Percentiles rank a stretch among this genome's conserved stretches.
Conservation (phyloP, 1,140 invertebrate genomes). For the Wiebesia pumilae region DNA sequence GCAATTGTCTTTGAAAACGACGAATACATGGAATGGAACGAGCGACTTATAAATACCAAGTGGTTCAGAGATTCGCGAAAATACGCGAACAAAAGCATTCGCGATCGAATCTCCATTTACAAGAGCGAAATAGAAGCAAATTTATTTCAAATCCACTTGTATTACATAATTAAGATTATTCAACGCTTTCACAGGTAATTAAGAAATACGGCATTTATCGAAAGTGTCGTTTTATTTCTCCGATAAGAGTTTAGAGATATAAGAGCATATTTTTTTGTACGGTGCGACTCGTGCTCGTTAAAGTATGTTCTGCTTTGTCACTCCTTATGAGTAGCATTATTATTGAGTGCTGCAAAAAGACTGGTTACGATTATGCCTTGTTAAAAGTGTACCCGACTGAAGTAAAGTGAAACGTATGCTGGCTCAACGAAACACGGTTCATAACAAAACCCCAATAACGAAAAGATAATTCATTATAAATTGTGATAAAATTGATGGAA, state of each 20-base stretch:
- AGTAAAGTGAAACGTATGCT: neutral
- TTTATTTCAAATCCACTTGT: slow-evolving; percentile 8
- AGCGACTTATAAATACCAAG: neutral
- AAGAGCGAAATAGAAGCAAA: neutral
- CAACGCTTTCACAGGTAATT: neutral
- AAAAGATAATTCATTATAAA: neutral
- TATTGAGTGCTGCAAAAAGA: neutral
- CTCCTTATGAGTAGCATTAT: neutral
- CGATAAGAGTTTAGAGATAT: neutral
- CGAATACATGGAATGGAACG: neutral
- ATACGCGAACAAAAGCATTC: neutral
- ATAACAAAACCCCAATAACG: neutral
- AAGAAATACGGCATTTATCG: slow-evolving; percentile 17
- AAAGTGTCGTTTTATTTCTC: neutral
- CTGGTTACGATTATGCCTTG: neutral
- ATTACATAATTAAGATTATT: slow-evolving; percentile 7
- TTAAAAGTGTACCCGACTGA: neutral
- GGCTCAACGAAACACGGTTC: neutral
- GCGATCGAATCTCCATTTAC: neutral
- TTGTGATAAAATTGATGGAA: neutral
- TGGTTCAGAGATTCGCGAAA: neutral
- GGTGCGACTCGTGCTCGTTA: neutral
- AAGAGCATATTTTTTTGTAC: slow-evolving; percentile 6
- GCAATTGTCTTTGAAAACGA: neutral
- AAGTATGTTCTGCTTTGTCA: neutral